phyloP scores from a whole-genome alignment of 2,797 vertebrate species.

The Tadarida brasiliensis region DNA sequence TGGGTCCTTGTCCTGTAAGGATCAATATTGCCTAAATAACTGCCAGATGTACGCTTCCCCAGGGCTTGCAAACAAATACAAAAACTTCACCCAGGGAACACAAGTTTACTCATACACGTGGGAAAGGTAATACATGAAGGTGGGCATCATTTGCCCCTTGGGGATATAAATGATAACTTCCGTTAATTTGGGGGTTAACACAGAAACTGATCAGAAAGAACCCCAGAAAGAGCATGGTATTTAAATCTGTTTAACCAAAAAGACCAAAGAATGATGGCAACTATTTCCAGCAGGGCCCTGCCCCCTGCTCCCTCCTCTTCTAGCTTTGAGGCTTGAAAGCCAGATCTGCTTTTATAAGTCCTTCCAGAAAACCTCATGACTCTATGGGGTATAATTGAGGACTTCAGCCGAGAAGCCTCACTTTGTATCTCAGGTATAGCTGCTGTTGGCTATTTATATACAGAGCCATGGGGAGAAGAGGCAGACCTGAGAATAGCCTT shows the following conservation, averaged over 20 bases:
- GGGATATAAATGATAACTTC: neutral
- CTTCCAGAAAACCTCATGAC: conserved; percentile 16
- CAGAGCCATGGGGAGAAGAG: neutral
- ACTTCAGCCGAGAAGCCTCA: neutral
- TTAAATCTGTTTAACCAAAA: neutral
- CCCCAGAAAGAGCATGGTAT: neutral
- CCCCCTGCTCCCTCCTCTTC: neutral
- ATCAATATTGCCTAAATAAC: neutral
- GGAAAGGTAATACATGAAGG: neutral
- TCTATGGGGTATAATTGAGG: conserved; percentile 9
- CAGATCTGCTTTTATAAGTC: conserved; percentile 31
- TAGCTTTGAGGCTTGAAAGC: neutral
- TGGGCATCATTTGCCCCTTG: neutral
- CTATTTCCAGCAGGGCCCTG: neutral
- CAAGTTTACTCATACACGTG: neutral
- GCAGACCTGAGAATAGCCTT: conserved; percentile 49
- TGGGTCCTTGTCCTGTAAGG: no score
- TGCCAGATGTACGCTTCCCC: neutral
- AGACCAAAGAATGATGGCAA: neutral
- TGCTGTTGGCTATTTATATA: conserved; percentile 58
- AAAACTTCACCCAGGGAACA: neutral
- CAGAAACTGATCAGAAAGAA: neutral
- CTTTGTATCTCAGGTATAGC: conserved; percentile 7
- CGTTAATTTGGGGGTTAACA: neutral
- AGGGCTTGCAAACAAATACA: neutral